Percentiles rank a stretch among this genome's conserved stretches.
Conservation (phyloP, 2,888 invertebrate genomes). For the Perizoma affinitatum region DNA sequence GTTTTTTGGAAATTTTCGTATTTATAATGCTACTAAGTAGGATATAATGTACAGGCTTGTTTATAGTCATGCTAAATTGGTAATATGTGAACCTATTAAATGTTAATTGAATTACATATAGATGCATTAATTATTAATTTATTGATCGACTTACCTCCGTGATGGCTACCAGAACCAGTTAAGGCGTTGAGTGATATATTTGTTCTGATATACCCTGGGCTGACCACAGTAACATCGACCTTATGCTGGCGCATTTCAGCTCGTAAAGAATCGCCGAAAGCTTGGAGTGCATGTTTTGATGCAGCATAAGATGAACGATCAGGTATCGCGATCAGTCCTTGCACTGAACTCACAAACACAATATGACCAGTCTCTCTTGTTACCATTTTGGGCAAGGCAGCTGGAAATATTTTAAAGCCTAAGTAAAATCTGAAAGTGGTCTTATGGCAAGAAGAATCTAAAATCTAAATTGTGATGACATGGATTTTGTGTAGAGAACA, state of each 20-base stretch:
- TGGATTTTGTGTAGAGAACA: no score
- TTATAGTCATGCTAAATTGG: no score
- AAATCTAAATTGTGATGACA: no score
- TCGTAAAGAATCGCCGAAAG: conserved; percentile 95
- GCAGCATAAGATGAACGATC: conserved; percentile 95
- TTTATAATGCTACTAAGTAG: no score
- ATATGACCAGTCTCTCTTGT: conserved; percentile 90
- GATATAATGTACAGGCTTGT: no score
- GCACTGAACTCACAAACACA: conserved; percentile 95
- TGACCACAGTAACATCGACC: conserved; percentile 93
- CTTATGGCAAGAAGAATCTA: no score
- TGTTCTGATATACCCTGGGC: conserved; percentile 95
- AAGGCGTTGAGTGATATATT: conserved; percentile 96
- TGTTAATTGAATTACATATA: no score
- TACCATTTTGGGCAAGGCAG: conserved; percentile 92
- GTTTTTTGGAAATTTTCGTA: no score
- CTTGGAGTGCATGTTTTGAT: conserved; percentile 97
- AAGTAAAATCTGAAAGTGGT: neutral
- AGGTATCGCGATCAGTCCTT: conserved; percentile 96
- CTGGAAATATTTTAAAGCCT: conserved; percentile 77
- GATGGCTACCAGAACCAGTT: conserved; percentile 89
- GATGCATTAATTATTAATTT: no score
- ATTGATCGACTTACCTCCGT: conserved; percentile 86
- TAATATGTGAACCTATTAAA: no score
- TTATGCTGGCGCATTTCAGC: conserved; percentile 92